A percentile compares a stretch with the other conserved stretches of the same genome.
Evolutionary conservation across 1,140 invertebrate genomes (phyloP).

Genomic region (Hyposmocoma kahamanoa): DNA sequence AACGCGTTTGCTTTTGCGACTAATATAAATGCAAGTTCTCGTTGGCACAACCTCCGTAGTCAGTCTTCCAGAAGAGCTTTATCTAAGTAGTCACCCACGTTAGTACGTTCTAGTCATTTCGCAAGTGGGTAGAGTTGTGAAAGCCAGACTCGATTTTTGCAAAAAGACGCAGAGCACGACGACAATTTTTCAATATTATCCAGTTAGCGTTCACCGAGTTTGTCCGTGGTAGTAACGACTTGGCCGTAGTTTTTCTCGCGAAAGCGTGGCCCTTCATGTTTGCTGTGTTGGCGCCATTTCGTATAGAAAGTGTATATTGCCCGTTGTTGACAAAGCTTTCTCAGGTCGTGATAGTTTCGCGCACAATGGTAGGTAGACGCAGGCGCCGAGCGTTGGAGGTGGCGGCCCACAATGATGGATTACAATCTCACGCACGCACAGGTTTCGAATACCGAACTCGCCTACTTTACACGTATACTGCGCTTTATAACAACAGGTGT

Average conservation of each 20-base stretch:
- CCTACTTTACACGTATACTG: too few relatives aligned
- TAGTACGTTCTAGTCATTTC: slow-evolving; percentile 13
- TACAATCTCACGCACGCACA: slow-evolving; percentile 3
- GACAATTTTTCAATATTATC: slow-evolving; percentile 1
- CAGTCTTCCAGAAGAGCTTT: slow-evolving; percentile 10
- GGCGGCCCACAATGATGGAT: slow-evolving; percentile 1
- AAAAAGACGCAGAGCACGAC: neutral
- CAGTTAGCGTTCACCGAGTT: neutral
- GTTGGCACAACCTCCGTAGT: slow-evolving; percentile 9
- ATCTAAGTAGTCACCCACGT: slow-evolving; percentile 42
- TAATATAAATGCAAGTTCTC: too few relatives aligned
- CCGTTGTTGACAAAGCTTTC: slow-evolving; percentile 9
- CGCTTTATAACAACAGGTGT: too few relatives aligned
- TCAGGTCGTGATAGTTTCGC: slow-evolving; percentile 6
- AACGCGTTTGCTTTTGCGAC: too few relatives aligned
- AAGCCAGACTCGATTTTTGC: slow-evolving; percentile 12
- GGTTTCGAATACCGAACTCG: too few relatives aligned
- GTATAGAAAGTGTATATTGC: slow-evolving; percentile 9
- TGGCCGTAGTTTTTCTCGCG: neutral
- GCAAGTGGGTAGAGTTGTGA: slow-evolving; percentile 23
- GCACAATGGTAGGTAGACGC: slow-evolving; percentile 9
- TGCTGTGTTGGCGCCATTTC: neutral
- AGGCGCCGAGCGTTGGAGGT: too few relatives aligned
- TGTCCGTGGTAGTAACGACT: neutral
- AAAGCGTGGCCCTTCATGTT: neutral